Evolutionary conservation across 2,797 vertebrate genomes (phyloP), one percentile per base, ranked within the genome.

Genomic region (Chrosomus eos): DNA sequence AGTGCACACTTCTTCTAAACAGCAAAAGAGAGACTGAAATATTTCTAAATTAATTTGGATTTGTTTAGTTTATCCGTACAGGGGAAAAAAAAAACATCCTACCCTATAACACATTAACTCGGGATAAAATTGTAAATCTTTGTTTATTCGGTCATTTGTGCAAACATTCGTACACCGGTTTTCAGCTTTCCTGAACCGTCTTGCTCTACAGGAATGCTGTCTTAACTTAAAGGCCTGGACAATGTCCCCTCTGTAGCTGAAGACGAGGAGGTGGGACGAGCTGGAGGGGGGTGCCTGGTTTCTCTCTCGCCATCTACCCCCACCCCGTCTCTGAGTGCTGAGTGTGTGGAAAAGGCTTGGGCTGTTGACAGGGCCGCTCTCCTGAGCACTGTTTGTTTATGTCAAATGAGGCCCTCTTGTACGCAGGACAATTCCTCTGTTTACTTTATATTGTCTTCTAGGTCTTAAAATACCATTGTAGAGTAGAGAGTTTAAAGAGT

Each of bases 351-450:
- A 87, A 88, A 83, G 83, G 86, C 58, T 85, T 48, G 73, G 71
- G 53, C 83, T 88, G 87, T 88, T 87, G 87, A 88, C 84, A 86
- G 82, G 85, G 36, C 83, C 72, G 79, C 89, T 89, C 89, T 91
- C 83, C 81, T 74, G 89, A 90, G 82, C 68, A 40, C 85, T 87
- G 88, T 88, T 90, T 91, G 88, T 88, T 88, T 89, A 89, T 87
- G 82, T 89, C 72, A 86, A 85, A 87, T 72, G 84, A 90, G 82
- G 86, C 88, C 78, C 87, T 85, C 60, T 81, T 51, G 55, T 75
- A 79, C 33, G 70, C 82, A 76, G 83, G 79, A 90, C 87, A 86
- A 86, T 85, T 79, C 75, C 62, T 48, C 68, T 87, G 87, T 91
- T 91, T 90, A 88, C 89, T 88, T 88, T 76, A 75, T 70, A 88